These are phyloP conservation scores for Neotragus pygmaeus DNA, from an alignment of 2,113 vertebrate species.

Conservation along the genomic window DNA sequence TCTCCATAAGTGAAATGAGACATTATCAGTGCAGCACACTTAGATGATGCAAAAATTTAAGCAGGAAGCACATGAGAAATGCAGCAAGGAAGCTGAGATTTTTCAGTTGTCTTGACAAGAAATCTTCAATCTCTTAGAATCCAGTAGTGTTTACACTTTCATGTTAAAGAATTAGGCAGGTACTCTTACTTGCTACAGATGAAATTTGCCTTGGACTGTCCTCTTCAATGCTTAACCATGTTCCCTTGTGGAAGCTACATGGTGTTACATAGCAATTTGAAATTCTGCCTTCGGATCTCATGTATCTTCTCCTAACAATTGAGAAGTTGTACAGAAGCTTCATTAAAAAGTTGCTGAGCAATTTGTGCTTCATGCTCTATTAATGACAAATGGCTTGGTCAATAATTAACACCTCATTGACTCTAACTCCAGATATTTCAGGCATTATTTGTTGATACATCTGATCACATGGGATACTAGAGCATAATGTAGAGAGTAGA, in stretches of 20 bases:
- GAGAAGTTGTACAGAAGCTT: background rate
- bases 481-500: background rate
- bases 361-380: background rate
- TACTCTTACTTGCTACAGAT: background rate
- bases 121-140: slow-evolving; percentile 9
- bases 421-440: background rate
- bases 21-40: background rate
- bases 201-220: background rate
- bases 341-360: background rate
- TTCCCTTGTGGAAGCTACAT: background rate
- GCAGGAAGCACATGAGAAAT: background rate
- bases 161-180: background rate
- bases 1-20: background rate
- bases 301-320: background rate
- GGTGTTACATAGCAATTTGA: background rate
- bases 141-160: background rate
- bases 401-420: background rate
- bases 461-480: background rate
- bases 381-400: background rate
- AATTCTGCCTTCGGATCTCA: background rate
- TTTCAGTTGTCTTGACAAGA: background rate
- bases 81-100: background rate
- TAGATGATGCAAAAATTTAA: slow-evolving; percentile 48
- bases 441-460: background rate
- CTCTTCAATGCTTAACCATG: background rate